Conservation (phyloP, 2,113 vertebrate genomes). For the Promerops cafer region DNA sequence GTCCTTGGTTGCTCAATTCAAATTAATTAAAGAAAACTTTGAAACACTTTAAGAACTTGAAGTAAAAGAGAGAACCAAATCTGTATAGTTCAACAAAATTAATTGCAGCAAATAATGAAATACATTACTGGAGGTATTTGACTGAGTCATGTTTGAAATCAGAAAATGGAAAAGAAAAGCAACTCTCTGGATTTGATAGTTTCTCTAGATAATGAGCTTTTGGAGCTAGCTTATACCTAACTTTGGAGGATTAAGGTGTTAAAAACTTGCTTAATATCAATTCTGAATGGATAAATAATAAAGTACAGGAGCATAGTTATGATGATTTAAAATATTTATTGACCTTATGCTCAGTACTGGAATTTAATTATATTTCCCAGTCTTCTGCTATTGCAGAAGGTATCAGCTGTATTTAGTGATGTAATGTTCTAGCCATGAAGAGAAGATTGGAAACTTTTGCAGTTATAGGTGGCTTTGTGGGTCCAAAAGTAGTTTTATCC, state of each 20-base stretch:
- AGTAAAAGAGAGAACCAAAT: not conserved
- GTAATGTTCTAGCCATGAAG: not conserved
- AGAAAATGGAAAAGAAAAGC: not conserved
- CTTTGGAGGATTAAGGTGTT: not conserved
- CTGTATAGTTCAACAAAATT: not conserved
- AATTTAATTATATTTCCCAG: not conserved
- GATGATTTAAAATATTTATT: constrained; percentile 20
- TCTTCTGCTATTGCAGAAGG: not conserved
- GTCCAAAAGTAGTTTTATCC: not conserved
- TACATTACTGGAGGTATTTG: not conserved
- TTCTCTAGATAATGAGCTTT: not conserved
- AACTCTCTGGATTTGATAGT: not conserved
- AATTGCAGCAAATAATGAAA: not conserved
- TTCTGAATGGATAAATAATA: not conserved
- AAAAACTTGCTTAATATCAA: not conserved
- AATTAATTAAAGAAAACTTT: not conserved
- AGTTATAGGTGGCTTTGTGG: not conserved
- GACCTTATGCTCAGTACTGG: not conserved
- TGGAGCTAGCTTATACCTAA: not conserved
- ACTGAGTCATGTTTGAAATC: not conserved
- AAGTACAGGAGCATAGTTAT: not conserved
- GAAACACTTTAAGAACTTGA: not conserved
- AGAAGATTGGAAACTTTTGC: not conserved
- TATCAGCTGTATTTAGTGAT: not conserved
- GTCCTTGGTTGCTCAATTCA: not conserved